Evolutionary conservation across 2,113 vertebrate genomes (phyloP).

Genomic region (Catharus bicknelli): DNA sequence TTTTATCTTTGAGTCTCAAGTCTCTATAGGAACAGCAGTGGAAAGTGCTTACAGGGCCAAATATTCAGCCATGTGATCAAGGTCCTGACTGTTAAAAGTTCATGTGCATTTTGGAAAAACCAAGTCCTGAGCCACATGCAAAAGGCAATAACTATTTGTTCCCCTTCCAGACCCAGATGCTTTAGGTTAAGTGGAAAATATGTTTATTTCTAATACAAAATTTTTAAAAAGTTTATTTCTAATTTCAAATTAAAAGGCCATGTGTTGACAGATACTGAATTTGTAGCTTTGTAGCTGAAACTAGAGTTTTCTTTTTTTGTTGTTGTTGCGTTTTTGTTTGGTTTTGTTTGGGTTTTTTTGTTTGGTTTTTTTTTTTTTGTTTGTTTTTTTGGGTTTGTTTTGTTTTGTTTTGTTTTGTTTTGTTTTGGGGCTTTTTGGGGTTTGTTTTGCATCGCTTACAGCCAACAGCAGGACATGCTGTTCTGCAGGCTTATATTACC

Average conservation of each 20-base stretch:
- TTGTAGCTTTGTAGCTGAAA: not conserved
- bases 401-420: no score
- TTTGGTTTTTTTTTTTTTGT: no score
- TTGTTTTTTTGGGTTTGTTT: no score
- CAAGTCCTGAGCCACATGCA: not conserved
- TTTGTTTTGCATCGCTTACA: not conserved
- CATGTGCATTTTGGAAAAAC: not conserved
- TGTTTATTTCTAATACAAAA: not conserved
- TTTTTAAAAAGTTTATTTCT: not conserved
- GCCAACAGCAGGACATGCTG: not conserved
- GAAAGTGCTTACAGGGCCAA: not conserved
- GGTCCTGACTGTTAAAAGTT: not conserved
- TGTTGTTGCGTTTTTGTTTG: not conserved
- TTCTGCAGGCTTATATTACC: not conserved
- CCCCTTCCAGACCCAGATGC: not conserved
- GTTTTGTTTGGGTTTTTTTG: not conserved
- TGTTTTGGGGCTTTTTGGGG: not conserved
- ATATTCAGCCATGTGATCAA: not conserved
- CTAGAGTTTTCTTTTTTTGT: no score
- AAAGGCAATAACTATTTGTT: not conserved
- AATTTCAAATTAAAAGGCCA: not conserved
- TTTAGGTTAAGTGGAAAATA: not conserved
- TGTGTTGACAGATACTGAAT: not conserved
- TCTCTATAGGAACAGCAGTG: not conserved
- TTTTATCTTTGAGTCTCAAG: not conserved